Evolutionary conservation across 2,797 vertebrate genomes (phyloP).

Genomic region (Vireo griseus): DNA sequence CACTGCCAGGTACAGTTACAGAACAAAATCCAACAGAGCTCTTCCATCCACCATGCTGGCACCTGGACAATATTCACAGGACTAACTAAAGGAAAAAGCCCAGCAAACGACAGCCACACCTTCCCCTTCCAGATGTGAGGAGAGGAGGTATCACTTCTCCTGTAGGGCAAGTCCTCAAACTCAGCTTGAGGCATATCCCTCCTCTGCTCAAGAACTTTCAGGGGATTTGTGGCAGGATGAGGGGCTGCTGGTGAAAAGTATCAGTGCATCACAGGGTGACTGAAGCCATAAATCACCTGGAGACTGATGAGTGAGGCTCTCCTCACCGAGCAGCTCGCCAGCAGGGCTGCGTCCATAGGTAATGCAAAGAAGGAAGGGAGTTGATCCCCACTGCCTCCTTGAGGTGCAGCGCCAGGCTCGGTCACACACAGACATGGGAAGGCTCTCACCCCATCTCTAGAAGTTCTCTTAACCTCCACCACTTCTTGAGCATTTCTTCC

Average conservation of each 20-base stretch:
- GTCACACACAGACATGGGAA: background rate
- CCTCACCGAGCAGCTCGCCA: accelerated
- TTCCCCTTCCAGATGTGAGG: background rate
- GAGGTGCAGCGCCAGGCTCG: background rate
- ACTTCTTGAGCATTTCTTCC: background rate
- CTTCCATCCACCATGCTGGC: background rate
- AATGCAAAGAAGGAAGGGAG: accelerated
- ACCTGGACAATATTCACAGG: background rate
- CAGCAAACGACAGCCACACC: background rate
- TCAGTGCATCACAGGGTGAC: background rate
- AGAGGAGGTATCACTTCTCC: background rate
- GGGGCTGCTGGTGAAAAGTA: background rate
- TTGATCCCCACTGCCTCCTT: accelerated
- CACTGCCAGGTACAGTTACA: background rate
- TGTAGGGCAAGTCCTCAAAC: background rate
- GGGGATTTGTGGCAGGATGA: background rate
- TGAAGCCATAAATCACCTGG: background rate
- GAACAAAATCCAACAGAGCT: background rate
- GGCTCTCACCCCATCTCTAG: background rate
- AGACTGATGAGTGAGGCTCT: background rate
- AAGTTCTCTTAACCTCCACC: background rate
- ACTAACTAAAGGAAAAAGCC: background rate
- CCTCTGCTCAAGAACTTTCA: background rate
- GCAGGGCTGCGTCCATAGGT: background rate
- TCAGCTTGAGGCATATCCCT: background rate